These are phyloP conservation scores for Synanceia verrucosa DNA, from an alignment of 2,797 vertebrate species.

Conservation along the genomic window DNA sequence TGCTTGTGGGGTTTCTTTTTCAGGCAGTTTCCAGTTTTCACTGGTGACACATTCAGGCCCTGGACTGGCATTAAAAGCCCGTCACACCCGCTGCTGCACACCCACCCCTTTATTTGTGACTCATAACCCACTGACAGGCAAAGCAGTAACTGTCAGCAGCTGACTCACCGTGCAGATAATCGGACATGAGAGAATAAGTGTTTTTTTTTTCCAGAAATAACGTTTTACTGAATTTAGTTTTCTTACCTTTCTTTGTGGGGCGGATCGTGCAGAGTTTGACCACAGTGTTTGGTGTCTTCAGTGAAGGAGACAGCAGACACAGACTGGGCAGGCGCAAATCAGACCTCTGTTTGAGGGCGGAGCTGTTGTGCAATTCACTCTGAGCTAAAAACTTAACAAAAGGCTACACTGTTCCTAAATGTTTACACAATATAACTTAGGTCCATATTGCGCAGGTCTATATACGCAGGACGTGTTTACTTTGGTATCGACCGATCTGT, in stretches of 20 bases:
- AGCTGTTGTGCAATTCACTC: slow-evolving; percentile 35
- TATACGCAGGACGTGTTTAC: not conserved
- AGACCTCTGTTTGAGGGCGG: slow-evolving; percentile 49
- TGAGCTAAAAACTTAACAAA: not conserved
- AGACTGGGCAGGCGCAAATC: slow-evolving; percentile 69
- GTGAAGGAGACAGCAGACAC: slow-evolving; percentile 76
- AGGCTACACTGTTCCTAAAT: not conserved
- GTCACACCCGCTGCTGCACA: slow-evolving; percentile 13
- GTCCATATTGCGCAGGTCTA: not conserved
- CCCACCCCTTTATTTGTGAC: slow-evolving; percentile 25
- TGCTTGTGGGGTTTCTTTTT: not conserved
- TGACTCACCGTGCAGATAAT: not conserved
- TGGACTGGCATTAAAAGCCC: slow-evolving; percentile 22
- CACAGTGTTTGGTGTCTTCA: slow-evolving; percentile 41
- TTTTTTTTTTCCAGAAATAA: not conserved
- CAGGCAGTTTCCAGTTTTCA: not conserved
- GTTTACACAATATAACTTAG: not conserved
- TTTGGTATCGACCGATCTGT: not conserved
- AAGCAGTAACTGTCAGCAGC: slow-evolving; percentile 1
- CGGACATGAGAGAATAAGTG: not conserved
- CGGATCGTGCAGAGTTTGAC: slow-evolving; percentile 40
- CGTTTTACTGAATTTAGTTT: not conserved
- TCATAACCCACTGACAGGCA: slow-evolving; percentile 30
- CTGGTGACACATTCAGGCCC: slow-evolving; percentile 18
- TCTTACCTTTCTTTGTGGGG: slow-evolving; percentile 69